Evolutionary conservation across 1,140 invertebrate genomes (phyloP), one percentile per base, ranked within the genome.

Genomic region (Aphaenogaster floridana): DNA sequence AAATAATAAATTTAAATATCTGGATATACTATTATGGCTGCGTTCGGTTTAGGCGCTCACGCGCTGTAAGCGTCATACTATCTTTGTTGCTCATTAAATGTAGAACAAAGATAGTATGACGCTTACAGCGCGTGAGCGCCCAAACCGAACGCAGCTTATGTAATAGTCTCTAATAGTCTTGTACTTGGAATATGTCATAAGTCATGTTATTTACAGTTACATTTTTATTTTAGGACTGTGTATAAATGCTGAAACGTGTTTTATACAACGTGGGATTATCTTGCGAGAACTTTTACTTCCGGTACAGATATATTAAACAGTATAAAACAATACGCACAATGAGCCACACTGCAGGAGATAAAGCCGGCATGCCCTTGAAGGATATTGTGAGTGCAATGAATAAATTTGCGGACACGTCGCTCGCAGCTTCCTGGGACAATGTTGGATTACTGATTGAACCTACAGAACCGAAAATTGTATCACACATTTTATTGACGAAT

Each of bases 401-500:
- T 92, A 93, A 95, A 34, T 97, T 98, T 95, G 98, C 98, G 11
- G 96, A 98, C 50, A 94, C 96, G 17, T 93, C 95, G 5, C 95
- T 98, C 13, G 98, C 99, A 1, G 98, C 97, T 90, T 96, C 96
- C 45, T 99, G 99, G 99, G 99, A 99, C 94, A 99, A 99, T 96
- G 99, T 99, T 42, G 99, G 99, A 8, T 94, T 99, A 7, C 95
- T 99, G 11, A 96, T 99, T 13, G 98, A 99, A 93, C 98, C 98
- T 15, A 96, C 96, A 28, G 95, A 95, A 89, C 93, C 96, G 50
- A 96, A 96, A 95, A 94, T 94, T 7, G 95, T 98, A 9, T 95
- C 94, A 11, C 97, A 96, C 57, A 97, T 99, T 81, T 93, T 99
- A 48, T 93, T 99, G n/a, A 99, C 99, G 7, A 99, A 99, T 95